These are phyloP conservation scores for Ephestia elutella DNA, from an alignment of 1,140 invertebrate genomes.

Conservation along the genomic window DNA sequence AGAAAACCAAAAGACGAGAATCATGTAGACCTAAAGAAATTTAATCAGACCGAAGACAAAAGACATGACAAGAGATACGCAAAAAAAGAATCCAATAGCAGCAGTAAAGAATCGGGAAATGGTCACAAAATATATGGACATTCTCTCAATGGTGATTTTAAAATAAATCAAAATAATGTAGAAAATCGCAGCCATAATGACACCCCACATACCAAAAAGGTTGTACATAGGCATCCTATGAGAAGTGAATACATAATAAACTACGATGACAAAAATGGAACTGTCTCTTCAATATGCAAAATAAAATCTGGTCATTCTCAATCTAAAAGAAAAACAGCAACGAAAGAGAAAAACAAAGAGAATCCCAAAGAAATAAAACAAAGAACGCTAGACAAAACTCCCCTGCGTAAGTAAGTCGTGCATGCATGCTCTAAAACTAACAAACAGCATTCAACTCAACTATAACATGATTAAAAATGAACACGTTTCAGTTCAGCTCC, in stretches of 20 bases:
- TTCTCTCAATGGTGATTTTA: background rate
- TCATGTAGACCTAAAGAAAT: background rate
- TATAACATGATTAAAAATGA: conserved; percentile 42
- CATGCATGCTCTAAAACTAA: conserved; percentile 55
- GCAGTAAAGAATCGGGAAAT: background rate
- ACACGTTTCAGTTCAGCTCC: conserved; percentile 64
- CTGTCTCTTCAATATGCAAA: conserved; percentile 63
- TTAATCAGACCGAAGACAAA: background rate
- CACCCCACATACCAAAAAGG: background rate
- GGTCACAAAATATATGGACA: background rate
- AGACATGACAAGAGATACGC: background rate
- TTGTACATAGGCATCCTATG: background rate
- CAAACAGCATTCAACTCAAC: conserved; percentile 27
- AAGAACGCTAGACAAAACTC: conserved; percentile 46
- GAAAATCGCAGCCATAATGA: background rate
- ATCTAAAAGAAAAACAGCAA: conserved; percentile 40
- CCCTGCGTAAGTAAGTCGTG: conserved; percentile 63
- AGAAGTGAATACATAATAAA: conserved; percentile 63
- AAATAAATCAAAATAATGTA: background rate
- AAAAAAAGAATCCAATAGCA: conserved; percentile 3
- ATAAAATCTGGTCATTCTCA: conserved; percentile 37
- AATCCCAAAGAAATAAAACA: conserved; percentile 31
- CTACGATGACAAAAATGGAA: conserved; percentile 68
- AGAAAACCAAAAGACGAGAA: background rate
- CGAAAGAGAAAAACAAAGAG: conserved; percentile 40